phyloP scores from a whole-genome alignment of 2,113 vertebrate species.

The Catharus minimus region DNA sequence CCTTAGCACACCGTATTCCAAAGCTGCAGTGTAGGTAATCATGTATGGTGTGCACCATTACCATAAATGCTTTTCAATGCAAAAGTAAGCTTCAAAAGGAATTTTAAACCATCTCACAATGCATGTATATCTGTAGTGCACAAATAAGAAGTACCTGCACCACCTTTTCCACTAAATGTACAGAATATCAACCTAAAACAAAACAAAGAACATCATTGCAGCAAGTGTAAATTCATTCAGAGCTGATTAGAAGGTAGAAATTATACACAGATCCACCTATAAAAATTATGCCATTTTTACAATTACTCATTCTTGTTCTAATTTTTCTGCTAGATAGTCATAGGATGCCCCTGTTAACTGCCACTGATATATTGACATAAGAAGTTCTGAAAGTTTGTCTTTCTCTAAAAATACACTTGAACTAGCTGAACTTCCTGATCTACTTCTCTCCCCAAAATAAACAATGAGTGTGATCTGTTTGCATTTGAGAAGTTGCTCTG shows the following conservation, averaged over 20 bases:
- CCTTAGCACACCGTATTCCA: not conserved
- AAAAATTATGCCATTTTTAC: not conserved
- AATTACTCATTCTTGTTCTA: not conserved
- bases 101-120: not conserved
- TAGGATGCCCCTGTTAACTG: not conserved
- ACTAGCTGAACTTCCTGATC: conserved; percentile 46
- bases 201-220: not conserved
- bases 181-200: not conserved
- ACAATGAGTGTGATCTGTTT: not conserved
- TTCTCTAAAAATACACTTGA: conserved; percentile 25
- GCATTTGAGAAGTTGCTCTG: not conserved
- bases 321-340: not conserved
- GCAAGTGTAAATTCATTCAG: not conserved
- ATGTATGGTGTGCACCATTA: not conserved
- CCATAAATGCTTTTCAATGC: not conserved
- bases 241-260: not conserved
- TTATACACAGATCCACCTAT: not conserved
- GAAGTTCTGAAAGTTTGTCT: not conserved
- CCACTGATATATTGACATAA: not conserved
- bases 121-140: not conserved
- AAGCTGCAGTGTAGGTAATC: not conserved
- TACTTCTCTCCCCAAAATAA: conserved; percentile 41
- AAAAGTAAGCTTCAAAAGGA: not conserved
- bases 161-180: not conserved
- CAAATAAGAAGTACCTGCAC: not conserved